Evolutionary conservation across 2,888 invertebrate genomes (phyloP), one percentile per base, ranked within the genome.

Genomic region (Aporophyla nigra): DNA sequence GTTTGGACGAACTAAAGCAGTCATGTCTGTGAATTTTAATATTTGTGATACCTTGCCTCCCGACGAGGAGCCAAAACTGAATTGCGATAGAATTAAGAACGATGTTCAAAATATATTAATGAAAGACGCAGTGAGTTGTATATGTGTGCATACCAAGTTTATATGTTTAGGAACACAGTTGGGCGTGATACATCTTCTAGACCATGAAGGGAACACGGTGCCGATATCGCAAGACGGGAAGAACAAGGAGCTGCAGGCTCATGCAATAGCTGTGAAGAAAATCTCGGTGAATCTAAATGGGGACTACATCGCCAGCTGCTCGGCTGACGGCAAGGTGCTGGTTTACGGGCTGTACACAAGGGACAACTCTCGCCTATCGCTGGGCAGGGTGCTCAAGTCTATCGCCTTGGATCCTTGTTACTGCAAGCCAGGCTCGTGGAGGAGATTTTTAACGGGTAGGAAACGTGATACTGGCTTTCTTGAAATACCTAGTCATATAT

Each of bases 71-170:
- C 99, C 99, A 0, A 98, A 98, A 95, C 97, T 99, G 73, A 99
- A 99, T 94, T 99, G 99, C 96, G 97, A 98, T 89, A 97, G 99
- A 84, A 97, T 99, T 93, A 97, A 97, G 53, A 99, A 99, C 96
- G 99, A 99, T 96, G 96, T 99, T 61, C 97, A 98, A 91, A 97
- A 97, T 89, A 99, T 99, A 89, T 96, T 99, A 53, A 97, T 98
- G 90, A 98, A 98, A 91, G 98, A 98, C 87, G 99, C 99, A 70
- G 97, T 97, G 75, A 99, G 99, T 92, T 99, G 99, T 93, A 98
- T 99, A 90, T 98, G 99, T 81, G 99, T 99, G 62, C 99, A 99
- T 95, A 97, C 99, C 14, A 99, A 99, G 98, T 99, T 99, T 94
- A 97, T 99, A 71, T 99, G 99, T 89, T 96, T 99, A 82, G 99